Evolutionary conservation across 1,140 invertebrate species (phyloP).

Genomic region (Pseudomyrmex cubaensis): DNA sequence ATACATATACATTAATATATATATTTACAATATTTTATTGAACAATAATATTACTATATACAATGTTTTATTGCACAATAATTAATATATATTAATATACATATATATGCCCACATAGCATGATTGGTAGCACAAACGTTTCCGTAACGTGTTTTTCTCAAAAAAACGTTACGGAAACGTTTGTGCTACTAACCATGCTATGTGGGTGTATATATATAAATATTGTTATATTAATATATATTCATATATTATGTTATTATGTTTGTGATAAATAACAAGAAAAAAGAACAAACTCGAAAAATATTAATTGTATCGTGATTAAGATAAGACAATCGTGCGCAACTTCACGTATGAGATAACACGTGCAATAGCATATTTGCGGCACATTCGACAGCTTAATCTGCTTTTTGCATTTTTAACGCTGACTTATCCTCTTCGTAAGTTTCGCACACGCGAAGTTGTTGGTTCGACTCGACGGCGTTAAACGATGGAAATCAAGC

Average conservation of each 20-base stretch:
- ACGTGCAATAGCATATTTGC: constrained; percentile 18
- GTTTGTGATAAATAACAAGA: background rate
- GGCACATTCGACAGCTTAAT: constrained; percentile 1
- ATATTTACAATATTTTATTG: too few relatives aligned
- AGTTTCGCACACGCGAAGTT: background rate
- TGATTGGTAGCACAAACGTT: too few relatives aligned
- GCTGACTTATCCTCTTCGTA: background rate
- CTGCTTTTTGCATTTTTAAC: background rate
- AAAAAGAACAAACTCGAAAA: background rate
- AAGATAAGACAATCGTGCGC: constrained; percentile 33
- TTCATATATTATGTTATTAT: background rate
- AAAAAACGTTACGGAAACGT: too few relatives aligned
- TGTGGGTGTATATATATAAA: too few relatives aligned
- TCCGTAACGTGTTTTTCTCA: too few relatives aligned
- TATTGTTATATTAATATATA: background rate
- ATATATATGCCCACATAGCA: too few relatives aligned
- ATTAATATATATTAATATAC: too few relatives aligned
- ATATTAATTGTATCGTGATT: constrained; percentile 9
- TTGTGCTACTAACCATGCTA: too few relatives aligned
- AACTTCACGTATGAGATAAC: background rate
- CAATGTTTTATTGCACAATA: too few relatives aligned
- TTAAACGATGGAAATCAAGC: constrained; percentile 86
- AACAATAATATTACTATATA: too few relatives aligned
- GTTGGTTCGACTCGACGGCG: background rate
- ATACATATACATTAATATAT: background rate